Percentiles rank a stretch among this genome's conserved stretches.
These are phyloP conservation scores for Anthonomus grandis DNA, from an alignment of 1,140 invertebrate genomes.

Conservation along the genomic window DNA sequence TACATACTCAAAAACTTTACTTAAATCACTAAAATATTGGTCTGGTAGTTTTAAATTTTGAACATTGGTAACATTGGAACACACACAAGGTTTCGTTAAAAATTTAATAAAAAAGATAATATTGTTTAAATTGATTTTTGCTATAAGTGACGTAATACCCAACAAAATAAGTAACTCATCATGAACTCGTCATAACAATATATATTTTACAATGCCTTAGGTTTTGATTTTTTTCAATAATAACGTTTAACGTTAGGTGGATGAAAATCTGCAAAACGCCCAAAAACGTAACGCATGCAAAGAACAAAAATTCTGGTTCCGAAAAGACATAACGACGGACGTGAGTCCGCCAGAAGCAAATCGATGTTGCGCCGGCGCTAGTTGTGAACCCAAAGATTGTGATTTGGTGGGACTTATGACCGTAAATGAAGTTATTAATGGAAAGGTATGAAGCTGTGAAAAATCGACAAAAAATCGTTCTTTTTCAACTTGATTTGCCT, in stretches of 20 bases:
- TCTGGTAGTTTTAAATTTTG: no score
- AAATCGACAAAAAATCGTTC: neutral
- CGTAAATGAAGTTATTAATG: slow-evolving; percentile 96
- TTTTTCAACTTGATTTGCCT: slow-evolving; percentile 3
- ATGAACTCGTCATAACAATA: no score
- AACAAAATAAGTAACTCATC: no score
- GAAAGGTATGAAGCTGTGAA: slow-evolving; percentile 67
- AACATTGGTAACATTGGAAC: no score
- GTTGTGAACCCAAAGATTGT: slow-evolving; percentile 42
- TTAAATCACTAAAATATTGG: no score
- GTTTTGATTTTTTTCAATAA: neutral
- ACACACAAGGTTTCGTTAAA: neutral
- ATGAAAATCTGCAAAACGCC: slow-evolving; percentile 96
- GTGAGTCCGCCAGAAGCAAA: slow-evolving; percentile 50
- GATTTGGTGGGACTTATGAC: slow-evolving; percentile 73
- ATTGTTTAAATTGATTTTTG: no score
- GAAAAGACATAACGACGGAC: slow-evolving; percentile 69
- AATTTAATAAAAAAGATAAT: no score
- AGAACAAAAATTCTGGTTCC: slow-evolving; percentile 87
- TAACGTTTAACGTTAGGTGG: slow-evolving; percentile 62
- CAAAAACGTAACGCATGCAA: slow-evolving; percentile 86
- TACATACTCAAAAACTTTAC: no score
- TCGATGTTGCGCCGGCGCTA: slow-evolving; percentile 40
- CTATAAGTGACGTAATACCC: no score
- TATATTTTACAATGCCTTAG: no score